Conservation (phyloP, 2,797 vertebrate species). For the Pipistrellus pipistrellus region DNA sequence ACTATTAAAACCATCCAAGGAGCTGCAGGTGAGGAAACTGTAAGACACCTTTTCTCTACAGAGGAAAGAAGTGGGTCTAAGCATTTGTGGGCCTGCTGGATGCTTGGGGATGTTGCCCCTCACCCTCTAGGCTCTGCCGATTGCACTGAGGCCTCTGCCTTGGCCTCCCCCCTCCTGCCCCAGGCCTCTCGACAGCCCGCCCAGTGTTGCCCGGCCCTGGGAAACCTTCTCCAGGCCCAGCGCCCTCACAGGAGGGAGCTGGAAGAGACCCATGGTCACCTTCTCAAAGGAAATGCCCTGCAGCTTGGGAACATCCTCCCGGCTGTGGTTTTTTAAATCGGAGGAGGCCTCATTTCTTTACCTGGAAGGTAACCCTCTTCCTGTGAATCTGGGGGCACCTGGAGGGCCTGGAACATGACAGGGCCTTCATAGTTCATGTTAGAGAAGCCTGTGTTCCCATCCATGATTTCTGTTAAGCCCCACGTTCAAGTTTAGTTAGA, state of each 20-base stretch:
- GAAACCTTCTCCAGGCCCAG: rapidly evolving
- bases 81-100: neutral
- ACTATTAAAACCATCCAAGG: neutral
- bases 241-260: neutral
- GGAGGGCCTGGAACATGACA: neutral
- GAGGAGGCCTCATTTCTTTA: neutral
- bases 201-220: rapidly evolving
- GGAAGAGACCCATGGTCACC: neutral
- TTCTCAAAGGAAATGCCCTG: neutral
- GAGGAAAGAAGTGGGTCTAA: neutral
- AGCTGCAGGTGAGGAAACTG: rapidly evolving
- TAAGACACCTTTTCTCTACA: neutral
- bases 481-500: too few relatives aligned
- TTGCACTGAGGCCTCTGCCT: neutral
- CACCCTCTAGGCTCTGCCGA: neutral
- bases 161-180: too few relatives aligned
- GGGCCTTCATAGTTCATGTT: neutral
- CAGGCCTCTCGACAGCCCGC: rapidly evolving
- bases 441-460: neutral
- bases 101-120: neutral
- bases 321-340: neutral
- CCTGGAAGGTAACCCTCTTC: neutral
- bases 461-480: neutral
- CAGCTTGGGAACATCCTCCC: neutral
- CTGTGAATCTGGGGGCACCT: neutral